phyloP scores from a whole-genome alignment of 1,140 invertebrate genomes.

The Anagrus nilaparvatae region DNA sequence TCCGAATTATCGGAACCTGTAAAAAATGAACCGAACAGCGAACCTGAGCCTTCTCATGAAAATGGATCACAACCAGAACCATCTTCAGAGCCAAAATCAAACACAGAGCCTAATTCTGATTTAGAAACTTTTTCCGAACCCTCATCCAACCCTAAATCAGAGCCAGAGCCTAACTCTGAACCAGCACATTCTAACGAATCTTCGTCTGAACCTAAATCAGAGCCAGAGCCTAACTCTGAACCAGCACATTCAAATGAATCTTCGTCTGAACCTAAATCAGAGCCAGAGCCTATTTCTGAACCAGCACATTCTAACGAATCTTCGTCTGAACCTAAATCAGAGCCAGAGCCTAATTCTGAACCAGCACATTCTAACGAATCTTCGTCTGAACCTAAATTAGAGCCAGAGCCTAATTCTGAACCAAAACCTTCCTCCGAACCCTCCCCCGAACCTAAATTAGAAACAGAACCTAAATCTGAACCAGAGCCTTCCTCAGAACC shows the following conservation, averaged over 20 bases:
- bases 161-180: constrained; percentile 21
- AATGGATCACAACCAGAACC: constrained; percentile 13
- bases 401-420: constrained; percentile 23
- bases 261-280: constrained; percentile 18
- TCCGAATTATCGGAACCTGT: neutral
- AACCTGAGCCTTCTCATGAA: constrained; percentile 25
- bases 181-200: constrained; percentile 12
- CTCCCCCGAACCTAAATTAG: constrained; percentile 17
- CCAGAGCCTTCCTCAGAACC: constrained; percentile 19
- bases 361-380: constrained; percentile 25
- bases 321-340: constrained; percentile 19
- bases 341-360: constrained; percentile 23
- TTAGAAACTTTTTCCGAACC: constrained; percentile 25
- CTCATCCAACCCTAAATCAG: constrained; percentile 22
- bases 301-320: constrained; percentile 22
- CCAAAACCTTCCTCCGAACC: constrained; percentile 19
- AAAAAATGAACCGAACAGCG: constrained; percentile 18
- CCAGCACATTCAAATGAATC: constrained; percentile 20
- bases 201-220: constrained; percentile 20
- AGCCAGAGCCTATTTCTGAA: constrained; percentile 21
- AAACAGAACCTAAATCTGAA: constrained; percentile 22
- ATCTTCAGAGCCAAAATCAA: constrained; percentile 21
- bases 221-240: constrained; percentile 19
- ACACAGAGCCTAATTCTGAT: constrained; percentile 20
- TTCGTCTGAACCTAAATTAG: constrained; percentile 18